Base-by-base conservation (phyloP, 2,888 invertebrate genomes). In the Cerastoderma edule region DNA sequence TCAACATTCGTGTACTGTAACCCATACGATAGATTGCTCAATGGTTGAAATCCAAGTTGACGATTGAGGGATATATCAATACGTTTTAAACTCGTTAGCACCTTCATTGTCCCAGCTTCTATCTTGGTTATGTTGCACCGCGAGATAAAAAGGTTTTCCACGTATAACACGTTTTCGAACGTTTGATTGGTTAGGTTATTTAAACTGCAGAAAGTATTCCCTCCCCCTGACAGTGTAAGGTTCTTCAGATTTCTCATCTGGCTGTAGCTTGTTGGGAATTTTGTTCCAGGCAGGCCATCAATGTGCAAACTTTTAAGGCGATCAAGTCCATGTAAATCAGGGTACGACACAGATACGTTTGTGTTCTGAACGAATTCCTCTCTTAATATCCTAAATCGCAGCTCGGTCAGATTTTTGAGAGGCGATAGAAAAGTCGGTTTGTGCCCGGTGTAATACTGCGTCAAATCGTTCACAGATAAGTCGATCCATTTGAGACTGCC, bases 51-150 rank as follows among this genome's bases (percentile, higher is more conserved):
- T n/a, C 75, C 72, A 1, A 78, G 64, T 19, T n/a, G 48, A 22
- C 67, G 27, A 39, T 78, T 78, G 13, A 65, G 28, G 16, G 78
- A 78, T 22, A 78, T 30, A 46, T 78, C 72, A 1, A 78, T 28
- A 19, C 35, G 33, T 35, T 54, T 32, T 16, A 77, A 32, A 10
- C 67, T 8, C 16, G 19, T 27, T 8, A 73, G 46, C 22, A 5
- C 10, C 24, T 19, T 22, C 32, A 77, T 73, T 2, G 73, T 65
- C 0, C 73, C 70, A 10, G 54, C 67, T 13, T 65, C 48, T 24
- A 73, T 60, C 8, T 33, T 64, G 19, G 22, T 6, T 16, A 76
- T 48, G 16, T 53, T 54, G 30, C 69, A 77, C 10, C 27, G 8
- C n/a, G 69, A 68, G 0, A 77, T 24, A 33, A 65, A 56, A 22